phyloP scores from a whole-genome alignment of 2,888 invertebrate genomes.

The Matsumyia berberina region DNA sequence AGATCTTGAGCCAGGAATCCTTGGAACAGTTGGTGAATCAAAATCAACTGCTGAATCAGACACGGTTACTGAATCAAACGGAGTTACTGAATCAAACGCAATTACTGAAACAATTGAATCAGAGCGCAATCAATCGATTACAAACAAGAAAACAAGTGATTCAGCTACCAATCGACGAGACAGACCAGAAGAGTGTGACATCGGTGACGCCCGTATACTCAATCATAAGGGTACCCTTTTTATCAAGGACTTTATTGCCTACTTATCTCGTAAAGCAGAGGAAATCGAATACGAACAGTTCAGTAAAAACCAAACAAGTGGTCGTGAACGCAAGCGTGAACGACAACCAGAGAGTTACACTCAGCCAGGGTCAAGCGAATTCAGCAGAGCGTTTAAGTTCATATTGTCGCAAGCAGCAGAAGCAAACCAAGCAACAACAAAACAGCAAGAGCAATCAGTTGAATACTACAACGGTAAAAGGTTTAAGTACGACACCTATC shows the following conservation, averaged over 20 bases:
- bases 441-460: constrained; percentile 43
- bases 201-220: constrained; percentile 48
- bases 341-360: constrained; percentile 41
- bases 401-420: neutral
- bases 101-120: constrained; percentile 49
- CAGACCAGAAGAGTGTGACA: constrained; percentile 50
- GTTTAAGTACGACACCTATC: constrained; percentile 40
- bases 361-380: constrained; percentile 49
- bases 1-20: constrained; percentile 73
- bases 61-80: constrained; percentile 18
- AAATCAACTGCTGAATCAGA: constrained; percentile 45
- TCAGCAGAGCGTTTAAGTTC: constrained; percentile 61
- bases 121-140: constrained; percentile 27
- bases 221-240: constrained; percentile 74
- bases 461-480: constrained; percentile 53
- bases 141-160: constrained; percentile 40
- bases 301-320: constrained; percentile 54
- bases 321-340: constrained; percentile 58
- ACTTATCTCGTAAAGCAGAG: constrained; percentile 44
- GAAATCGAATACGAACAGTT: constrained; percentile 46
- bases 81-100: constrained; percentile 10
- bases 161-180: constrained; percentile 42
- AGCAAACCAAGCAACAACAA: constrained; percentile 41
- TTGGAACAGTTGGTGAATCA: constrained; percentile 27
- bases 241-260: constrained; percentile 62